Evolutionary conservation across 2,113 vertebrate species (phyloP).

Genomic region (Pluvialis apricaria): DNA sequence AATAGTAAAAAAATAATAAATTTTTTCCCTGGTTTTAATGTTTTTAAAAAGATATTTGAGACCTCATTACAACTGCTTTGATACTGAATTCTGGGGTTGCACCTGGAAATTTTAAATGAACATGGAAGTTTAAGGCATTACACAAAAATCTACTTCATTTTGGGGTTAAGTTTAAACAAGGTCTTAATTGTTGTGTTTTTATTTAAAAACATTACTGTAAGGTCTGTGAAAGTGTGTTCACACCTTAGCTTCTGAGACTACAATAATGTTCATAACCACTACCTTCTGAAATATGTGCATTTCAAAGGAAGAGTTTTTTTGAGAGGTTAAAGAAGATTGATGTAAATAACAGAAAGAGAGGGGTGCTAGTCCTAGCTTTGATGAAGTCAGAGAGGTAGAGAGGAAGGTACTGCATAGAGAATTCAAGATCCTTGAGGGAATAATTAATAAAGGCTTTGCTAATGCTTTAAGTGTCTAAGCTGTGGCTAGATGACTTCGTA

Average conservation of each 20-base stretch:
- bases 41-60: neutral
- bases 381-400: neutral
- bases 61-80: fast-evolving
- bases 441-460: slow-evolving; percentile 31
- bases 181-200: neutral
- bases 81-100: neutral
- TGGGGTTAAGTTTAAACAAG: neutral
- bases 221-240: neutral
- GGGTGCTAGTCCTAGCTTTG: neutral
- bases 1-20: neutral
- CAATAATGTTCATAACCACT: neutral
- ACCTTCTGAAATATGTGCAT: neutral
- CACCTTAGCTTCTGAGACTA: neutral
- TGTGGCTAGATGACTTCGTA: neutral
- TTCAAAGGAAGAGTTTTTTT: neutral
- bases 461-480: neutral
- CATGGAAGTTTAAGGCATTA: neutral
- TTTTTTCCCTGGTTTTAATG: neutral
- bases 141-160: neutral
- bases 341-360: neutral
- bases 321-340: neutral
- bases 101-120: neutral
- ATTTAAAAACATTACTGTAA: neutral
- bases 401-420: neutral
- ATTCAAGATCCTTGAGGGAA: neutral